Conservation (phyloP, 2,888 invertebrate species). For the Ormyrus nitidulus region DNA sequence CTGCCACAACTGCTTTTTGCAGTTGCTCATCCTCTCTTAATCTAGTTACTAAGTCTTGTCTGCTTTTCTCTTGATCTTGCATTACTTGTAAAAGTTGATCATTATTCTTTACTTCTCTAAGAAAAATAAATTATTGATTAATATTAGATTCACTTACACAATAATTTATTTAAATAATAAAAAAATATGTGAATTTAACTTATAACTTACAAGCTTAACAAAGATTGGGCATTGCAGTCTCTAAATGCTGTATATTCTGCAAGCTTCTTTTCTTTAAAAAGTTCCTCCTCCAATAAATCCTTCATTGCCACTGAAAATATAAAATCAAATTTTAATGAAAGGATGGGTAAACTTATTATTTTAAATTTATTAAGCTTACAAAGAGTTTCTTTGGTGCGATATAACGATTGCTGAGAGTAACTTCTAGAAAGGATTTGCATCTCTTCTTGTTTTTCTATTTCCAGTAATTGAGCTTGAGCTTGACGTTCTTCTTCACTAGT, state of each 20-base stretch:
- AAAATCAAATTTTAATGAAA: neutral
- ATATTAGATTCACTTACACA: neutral
- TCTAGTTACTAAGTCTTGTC: conserved; percentile 79
- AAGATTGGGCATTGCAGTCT: conserved; percentile 78
- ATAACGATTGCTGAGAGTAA: conserved; percentile 75
- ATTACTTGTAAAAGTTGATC: conserved; percentile 80
- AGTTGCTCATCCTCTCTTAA: conserved; percentile 83
- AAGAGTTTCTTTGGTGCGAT: conserved; percentile 83
- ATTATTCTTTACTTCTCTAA: conserved; percentile 80
- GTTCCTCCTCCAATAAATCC: conserved; percentile 82
- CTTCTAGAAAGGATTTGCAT: conserved; percentile 80
- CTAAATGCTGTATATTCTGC: conserved; percentile 80
- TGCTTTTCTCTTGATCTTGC: conserved; percentile 80
- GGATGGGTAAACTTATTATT: neutral
- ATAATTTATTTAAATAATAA: neutral
- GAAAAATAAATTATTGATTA: neutral
- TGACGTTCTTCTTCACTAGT: conserved; percentile 80
- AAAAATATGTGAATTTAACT: conserved; percentile 21
- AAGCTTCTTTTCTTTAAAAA: conserved; percentile 79
- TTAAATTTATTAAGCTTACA: conserved; percentile 64
- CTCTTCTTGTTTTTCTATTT: conserved; percentile 83
- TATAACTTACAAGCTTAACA: conserved; percentile 80
- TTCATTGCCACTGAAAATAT: conserved; percentile 80
- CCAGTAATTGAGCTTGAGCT: conserved; percentile 78
- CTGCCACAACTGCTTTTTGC: conserved; percentile 84